These are phyloP conservation scores for Paragorgia papillata DNA, from an alignment of 92 coral and sea anemone genomes.

Conservation along the genomic window DNA sequence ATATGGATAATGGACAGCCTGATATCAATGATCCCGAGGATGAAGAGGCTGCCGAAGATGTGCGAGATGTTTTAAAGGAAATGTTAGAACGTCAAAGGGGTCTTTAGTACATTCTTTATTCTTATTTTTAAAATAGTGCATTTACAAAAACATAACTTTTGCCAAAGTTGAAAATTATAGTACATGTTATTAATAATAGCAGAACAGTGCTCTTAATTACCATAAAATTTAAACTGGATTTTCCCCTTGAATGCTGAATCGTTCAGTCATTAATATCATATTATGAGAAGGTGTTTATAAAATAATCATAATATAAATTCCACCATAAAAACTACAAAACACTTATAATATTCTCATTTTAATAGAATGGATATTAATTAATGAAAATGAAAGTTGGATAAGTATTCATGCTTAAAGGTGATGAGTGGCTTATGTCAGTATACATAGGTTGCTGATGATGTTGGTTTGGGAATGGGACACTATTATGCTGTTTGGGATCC, in stretches of 20 bases:
- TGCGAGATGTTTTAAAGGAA: conserved; percentile 1
- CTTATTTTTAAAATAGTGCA: too few species aligned
- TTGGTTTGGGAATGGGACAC: not conserved
- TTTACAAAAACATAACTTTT: too few species aligned
- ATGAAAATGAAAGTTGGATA: not conserved
- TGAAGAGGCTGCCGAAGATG: conserved; percentile 1
- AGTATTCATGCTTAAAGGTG: conserved; percentile 25
- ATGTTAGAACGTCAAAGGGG: not conserved
- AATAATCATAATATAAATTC: too few species aligned
- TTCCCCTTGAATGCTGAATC: too few species aligned
- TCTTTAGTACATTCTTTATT: not conserved
- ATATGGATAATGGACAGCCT: not conserved
- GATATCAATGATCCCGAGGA: not conserved
- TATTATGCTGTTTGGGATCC: not conserved
- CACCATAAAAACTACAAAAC: conserved; percentile 1
- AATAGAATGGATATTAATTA: not conserved
- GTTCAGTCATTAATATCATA: too few species aligned
- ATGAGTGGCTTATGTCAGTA: conserved; percentile 19
- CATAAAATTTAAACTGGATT: too few species aligned
- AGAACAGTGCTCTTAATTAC: too few species aligned
- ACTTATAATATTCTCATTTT: not conserved
- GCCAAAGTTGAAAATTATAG: too few species aligned
- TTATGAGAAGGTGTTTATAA: too few species aligned
- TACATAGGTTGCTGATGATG: conserved; percentile 17
- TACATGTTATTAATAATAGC: too few species aligned